Evolutionary conservation across 2,113 vertebrate species (phyloP), one percentile per base, ranked within the genome.

Genomic region (Elephas maximus): DNA sequence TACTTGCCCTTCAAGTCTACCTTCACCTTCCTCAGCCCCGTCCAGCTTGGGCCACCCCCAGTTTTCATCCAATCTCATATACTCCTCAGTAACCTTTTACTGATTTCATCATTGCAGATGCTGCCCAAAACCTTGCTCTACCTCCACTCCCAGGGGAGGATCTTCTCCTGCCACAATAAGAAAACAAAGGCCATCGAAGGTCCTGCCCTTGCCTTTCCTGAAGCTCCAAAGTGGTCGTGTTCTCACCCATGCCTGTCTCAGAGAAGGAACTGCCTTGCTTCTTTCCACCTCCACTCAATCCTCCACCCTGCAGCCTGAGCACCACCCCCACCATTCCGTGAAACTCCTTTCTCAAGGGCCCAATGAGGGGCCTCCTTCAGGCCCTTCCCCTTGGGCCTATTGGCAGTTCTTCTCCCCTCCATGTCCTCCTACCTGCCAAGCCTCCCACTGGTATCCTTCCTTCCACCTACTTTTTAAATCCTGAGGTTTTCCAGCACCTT

Each of bases 291-390:
- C 45, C 57, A 48, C 60, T 18, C 73, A 41, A 1, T 53, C 51
- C 73, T 62, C 74, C 24, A 73, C 24, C 48, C 18, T 28, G 0
- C 28, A 82, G 30, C 51, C 92, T 92, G 33, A 65, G 24, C 17
- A 48, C 4, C 79, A 7, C 20, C 44, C 20, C 14, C 12, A 28
- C 4, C 5, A 26, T n/a, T 90, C 92, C 62, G 44, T 24, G 33
- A 89, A 63, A 62, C 37, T 37, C n/a, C 81, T 62, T 94, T 95
- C 85, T 88, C 86, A 83, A 82, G 51, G 41, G n/a, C 60, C 37
- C 63, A 53, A 15, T 30, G 21, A 48, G 48, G 18, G 18, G 8
- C 62, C 37, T 81, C 65, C 37, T 60, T 81, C n/a, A 92, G 74
- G 73, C 24, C 37, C 33, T 8, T 69, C 67, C 30, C 69, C 69